Conservation (phyloP, 2,797 vertebrate species). For the Clarias pachynema region DNA sequence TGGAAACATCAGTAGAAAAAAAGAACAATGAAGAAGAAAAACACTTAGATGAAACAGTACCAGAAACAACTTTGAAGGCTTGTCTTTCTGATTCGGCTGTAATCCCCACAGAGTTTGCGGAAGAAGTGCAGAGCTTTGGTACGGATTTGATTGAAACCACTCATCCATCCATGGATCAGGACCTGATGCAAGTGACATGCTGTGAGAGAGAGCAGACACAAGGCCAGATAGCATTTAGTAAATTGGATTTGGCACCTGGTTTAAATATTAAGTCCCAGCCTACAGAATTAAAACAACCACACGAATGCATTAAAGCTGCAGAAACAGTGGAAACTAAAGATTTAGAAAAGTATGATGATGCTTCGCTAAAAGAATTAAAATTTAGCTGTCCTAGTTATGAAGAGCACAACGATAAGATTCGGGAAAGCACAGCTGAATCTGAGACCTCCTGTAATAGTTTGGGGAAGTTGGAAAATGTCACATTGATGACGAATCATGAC, state of each 20-base stretch:
- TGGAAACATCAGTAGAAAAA: conserved; percentile 47
- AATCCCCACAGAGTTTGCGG: conserved; percentile 22
- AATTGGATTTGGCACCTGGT: conserved; percentile 66
- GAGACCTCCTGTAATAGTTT: conserved; percentile 32
- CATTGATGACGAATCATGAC: conserved; percentile 49
- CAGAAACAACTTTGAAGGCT: conserved; percentile 11
- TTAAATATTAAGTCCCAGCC: conserved; percentile 49
- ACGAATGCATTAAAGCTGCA: conserved; percentile 44
- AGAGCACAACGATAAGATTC: conserved; percentile 12
- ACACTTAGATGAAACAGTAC: conserved; percentile 10
- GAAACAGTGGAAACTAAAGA: conserved; percentile 37
- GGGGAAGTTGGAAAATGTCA: conserved; percentile 40
- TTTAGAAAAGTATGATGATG: conserved; percentile 59
- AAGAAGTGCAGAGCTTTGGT: conserved; percentile 32
- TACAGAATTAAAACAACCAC: conserved; percentile 47
- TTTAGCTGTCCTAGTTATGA: conserved; percentile 26
- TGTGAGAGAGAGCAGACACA: conserved; percentile 23
- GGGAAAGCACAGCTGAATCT: conserved; percentile 10
- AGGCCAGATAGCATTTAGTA: conserved; percentile 52
- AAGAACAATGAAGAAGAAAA: conserved; percentile 39
- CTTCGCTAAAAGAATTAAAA: conserved; percentile 38
- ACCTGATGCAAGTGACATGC: conserved; percentile 19
- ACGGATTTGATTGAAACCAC: conserved; percentile 22
- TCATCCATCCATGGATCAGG: conserved; percentile 27
- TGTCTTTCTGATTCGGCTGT: conserved; percentile 39